Base-by-base conservation (phyloP, 2,888 invertebrate species). In the Gnatocerus cornutus region DNA sequence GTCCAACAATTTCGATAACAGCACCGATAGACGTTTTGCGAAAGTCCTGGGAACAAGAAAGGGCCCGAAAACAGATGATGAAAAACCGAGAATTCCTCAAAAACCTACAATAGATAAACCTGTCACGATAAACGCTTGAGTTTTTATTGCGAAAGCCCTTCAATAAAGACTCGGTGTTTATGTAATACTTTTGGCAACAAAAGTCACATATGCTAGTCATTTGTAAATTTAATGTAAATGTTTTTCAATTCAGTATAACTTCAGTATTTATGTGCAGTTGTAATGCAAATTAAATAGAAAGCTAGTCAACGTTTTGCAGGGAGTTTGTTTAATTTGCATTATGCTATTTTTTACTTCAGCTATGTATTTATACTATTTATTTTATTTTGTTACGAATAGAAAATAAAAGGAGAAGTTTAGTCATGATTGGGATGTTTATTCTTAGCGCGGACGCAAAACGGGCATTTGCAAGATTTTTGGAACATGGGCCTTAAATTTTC, bases 1-100 rank as follows among this genome's bases (percentile, higher is more conserved):
- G 72, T 29, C 74, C 74, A 14, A 69, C 77, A 4, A 71, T 81
- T 14, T 81, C 81, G 1, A 78, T 81, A 16, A 55, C 67, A 12
- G 72, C 74, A 6, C 71, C 72, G 2, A 74, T 74, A 13, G 72
- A 74, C 33, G 71, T 71, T 7, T 46, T 74, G 12, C 63, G 74
- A 21, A 71, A 73, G 16, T 53, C 71, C 16, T 71, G 71, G 74
- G 59, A 66, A 67, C 65, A 74, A 71, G 52, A 76, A 74, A 30
- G 73, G 71, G 62, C 75, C 77, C 63, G 76, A 73, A 72, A 66
- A 69, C 72, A 37, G 43, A 62, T 62, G 67, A 48, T 67, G 41
- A 66, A 69, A 27, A 81, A 81, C 69, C 70, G 77, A 45, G 66
- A 73, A 53, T 76, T 75, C 55, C 71, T 79, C 46, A 72, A 75